Conservation (phyloP, 2,797 vertebrate species). For the Accipiter minullus region DNA sequence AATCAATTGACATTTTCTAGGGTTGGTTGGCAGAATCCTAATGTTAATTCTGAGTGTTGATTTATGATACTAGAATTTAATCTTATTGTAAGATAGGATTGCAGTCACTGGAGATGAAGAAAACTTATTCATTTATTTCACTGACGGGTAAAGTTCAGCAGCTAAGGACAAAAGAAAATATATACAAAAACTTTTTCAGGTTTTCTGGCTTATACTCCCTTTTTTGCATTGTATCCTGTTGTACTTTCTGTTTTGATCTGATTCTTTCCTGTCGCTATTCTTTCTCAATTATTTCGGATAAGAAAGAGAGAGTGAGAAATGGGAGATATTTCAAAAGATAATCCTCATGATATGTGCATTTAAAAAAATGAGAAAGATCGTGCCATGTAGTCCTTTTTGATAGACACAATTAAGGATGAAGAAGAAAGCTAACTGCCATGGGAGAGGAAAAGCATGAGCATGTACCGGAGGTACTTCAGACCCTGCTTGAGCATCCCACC, state of each 20-base stretch:
- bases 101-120: constrained; percentile 12
- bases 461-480: neutral
- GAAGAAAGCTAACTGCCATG: neutral
- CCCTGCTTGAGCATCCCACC: neutral
- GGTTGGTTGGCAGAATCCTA: neutral
- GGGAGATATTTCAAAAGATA: neutral
- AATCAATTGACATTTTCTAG: constrained; percentile 31
- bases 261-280: neutral
- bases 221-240: neutral
- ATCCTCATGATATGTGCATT: neutral
- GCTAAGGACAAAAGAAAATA: constrained; percentile 18
- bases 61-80: constrained; percentile 49
- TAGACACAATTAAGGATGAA: neutral
- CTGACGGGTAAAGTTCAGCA: constrained; percentile 15
- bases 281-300: neutral
- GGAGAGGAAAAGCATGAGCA: neutral
- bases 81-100: neutral
- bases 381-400: neutral
- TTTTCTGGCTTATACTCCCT: neutral
- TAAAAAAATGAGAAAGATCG: neutral
- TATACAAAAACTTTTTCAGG: neutral
- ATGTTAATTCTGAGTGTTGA: constrained; percentile 38
- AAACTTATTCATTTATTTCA: constrained; percentile 15
- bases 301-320: neutral
- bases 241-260: neutral